Percentiles rank a stretch among this genome's conserved stretches.
Conservation (phyloP, 2,888 invertebrate genomes). For the Scrobipalpa atriplicella region DNA sequence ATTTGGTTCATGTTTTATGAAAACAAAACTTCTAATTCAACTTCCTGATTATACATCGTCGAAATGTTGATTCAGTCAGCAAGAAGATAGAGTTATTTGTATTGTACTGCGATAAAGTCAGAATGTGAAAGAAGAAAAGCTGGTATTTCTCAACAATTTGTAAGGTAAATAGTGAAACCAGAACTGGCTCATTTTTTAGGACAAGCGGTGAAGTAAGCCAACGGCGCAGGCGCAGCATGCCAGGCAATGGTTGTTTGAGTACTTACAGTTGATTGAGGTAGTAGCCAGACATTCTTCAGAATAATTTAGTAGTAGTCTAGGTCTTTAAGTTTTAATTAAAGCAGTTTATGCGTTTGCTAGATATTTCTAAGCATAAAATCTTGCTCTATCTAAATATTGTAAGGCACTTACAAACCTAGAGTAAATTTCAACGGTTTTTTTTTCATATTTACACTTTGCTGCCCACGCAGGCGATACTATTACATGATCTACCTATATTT, state of each 20-base stretch:
- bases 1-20: not conserved
- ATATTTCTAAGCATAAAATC: too few relatives aligned
- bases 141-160: conserved; percentile 39
- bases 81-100: conserved; percentile 6
- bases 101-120: not conserved
- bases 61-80: not conserved
- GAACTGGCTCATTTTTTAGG: conserved; percentile 42
- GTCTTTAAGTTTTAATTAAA: not conserved
- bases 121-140: conserved; percentile 28
- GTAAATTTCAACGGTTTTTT: too few relatives aligned
- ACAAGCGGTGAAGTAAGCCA: conserved; percentile 38
- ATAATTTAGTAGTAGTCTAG: not conserved
- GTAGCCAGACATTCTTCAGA: not conserved
- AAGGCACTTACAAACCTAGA: too few relatives aligned
- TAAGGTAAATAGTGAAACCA: conserved; percentile 39
- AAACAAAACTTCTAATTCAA: not conserved
- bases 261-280: not conserved
- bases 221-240: not conserved
- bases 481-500: too few relatives aligned
- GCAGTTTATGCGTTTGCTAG: not conserved
- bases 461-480: too few relatives aligned
- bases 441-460: too few relatives aligned
- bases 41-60: not conserved
- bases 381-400: too few relatives aligned
- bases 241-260: not conserved